These are phyloP conservation scores for Nanorana parkeri DNA, from an alignment of 2,113 vertebrate species.

Conservation along the genomic window DNA sequence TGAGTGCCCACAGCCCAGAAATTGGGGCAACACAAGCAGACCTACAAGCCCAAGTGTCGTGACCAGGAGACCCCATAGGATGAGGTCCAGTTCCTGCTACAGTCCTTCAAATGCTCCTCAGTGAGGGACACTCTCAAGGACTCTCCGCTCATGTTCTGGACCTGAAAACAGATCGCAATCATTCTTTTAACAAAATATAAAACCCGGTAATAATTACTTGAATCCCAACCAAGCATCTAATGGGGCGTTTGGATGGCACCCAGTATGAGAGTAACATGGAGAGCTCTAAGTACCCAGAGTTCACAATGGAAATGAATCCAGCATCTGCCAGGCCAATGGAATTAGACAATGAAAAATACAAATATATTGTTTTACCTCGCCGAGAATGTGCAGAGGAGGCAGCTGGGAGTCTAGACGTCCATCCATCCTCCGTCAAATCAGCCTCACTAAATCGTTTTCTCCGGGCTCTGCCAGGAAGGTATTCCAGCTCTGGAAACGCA, in stretches of 20 bases:
- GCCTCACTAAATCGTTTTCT: conserved; percentile 14
- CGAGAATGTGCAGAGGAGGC: not conserved
- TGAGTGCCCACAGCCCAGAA: too few species aligned
- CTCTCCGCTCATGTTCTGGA: too few species aligned
- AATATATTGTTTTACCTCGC: conserved; percentile 28
- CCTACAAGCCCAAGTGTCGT: too few species aligned
- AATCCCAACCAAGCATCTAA: conserved; percentile 39
- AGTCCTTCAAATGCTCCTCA: too few species aligned
- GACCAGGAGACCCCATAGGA: too few species aligned
- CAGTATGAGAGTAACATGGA: not conserved
- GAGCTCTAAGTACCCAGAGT: not conserved
- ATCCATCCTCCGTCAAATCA: not conserved
- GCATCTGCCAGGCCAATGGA: not conserved
- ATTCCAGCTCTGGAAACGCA: not conserved
- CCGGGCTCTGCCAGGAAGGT: not conserved
- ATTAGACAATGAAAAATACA: conserved; percentile 43
- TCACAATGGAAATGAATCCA: conserved; percentile 4
- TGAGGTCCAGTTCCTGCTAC: too few species aligned
- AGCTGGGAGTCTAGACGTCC: conserved; percentile 33
- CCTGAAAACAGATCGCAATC: conserved; percentile 4
- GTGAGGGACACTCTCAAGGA: too few species aligned
- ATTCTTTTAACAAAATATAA: conserved; percentile 31
- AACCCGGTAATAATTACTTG: not conserved
- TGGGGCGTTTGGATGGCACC: conserved; percentile 28
- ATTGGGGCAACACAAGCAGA: too few species aligned